These are phyloP conservation scores for Tetragonisca angustula DNA, from an alignment of 2,888 invertebrate genomes.

Conservation along the genomic window DNA sequence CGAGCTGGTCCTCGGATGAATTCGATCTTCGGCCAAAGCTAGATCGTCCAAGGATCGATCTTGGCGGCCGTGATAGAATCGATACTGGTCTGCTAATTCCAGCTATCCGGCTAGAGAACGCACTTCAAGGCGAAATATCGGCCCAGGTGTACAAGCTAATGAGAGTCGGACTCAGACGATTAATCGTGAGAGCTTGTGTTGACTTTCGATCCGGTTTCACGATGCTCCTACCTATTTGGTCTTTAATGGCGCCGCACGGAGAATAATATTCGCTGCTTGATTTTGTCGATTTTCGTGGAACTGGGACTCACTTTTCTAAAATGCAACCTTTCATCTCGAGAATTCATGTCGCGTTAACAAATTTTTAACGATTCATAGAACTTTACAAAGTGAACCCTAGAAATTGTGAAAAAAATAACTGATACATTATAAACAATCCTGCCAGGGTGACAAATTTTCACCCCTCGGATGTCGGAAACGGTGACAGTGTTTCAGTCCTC, in stretches of 20 bases:
- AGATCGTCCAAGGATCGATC: conserved; percentile 39
- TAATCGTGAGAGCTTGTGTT: conserved; percentile 31
- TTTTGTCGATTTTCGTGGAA: no score
- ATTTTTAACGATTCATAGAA: no score
- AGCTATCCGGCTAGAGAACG: conserved; percentile 23
- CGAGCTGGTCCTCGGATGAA: conserved; percentile 41
- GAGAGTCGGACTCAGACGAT: conserved; percentile 33
- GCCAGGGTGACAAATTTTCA: no score
- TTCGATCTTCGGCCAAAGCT: conserved; percentile 17
- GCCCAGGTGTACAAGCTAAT: conserved; percentile 45
- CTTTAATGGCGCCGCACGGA: not conserved
- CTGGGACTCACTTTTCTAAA: no score
- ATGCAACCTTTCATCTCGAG: no score
- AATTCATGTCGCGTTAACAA: no score
- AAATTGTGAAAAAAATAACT: no score
- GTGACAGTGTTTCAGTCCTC: not conserved
- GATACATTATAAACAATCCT: no score
- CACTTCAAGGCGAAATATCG: conserved; percentile 48
- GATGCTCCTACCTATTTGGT: not conserved
- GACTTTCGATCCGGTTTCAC: conserved; percentile 18
- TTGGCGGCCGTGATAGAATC: conserved; percentile 19
- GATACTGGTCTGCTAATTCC: conserved; percentile 14
- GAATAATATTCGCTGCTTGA: not conserved
- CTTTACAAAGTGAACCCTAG: no score
- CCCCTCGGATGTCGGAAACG: no score